Evolutionary conservation across 2,797 vertebrate species (phyloP).

Genomic region (Pangasius larnaudii): DNA sequence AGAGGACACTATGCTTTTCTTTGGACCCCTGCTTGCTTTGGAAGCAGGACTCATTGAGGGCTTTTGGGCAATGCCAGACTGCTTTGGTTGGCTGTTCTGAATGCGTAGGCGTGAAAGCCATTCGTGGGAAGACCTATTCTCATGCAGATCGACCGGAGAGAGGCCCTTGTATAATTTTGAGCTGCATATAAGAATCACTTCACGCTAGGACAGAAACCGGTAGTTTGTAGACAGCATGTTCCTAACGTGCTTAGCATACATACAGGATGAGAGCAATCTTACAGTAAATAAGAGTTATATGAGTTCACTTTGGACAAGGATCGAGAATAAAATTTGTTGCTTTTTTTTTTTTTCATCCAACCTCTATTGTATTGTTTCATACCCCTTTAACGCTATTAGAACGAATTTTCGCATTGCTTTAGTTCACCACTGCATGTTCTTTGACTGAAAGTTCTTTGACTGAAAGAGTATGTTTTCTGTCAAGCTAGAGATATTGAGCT

Average conservation of each 20-base stretch:
- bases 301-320: not conserved
- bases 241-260: conserved; percentile 42
- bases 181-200: conserved; percentile 57
- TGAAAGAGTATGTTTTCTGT: not conserved
- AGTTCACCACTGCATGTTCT: not conserved
- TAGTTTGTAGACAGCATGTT: conserved; percentile 27
- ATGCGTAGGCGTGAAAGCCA: conserved; percentile 57
- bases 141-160: conserved; percentile 76
- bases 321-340: not conserved
- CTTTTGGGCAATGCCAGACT: conserved; percentile 69
- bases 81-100: conserved; percentile 61
- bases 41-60: conserved; percentile 71
- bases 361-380: not conserved
- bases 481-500: not conserved
- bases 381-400: not conserved
- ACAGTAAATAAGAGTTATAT: not conserved
- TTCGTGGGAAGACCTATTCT: conserved; percentile 72
- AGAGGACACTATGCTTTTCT: conserved; percentile 53
- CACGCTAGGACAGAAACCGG: conserved; percentile 27
- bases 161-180: conserved; percentile 57
- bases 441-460: not conserved
- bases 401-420: not conserved
- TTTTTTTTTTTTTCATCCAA: not conserved
- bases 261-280: not conserved
- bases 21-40: conserved; percentile 57